phyloP scores from a whole-genome alignment of 2,888 invertebrate genomes.

The Therioaphis trifolii region DNA sequence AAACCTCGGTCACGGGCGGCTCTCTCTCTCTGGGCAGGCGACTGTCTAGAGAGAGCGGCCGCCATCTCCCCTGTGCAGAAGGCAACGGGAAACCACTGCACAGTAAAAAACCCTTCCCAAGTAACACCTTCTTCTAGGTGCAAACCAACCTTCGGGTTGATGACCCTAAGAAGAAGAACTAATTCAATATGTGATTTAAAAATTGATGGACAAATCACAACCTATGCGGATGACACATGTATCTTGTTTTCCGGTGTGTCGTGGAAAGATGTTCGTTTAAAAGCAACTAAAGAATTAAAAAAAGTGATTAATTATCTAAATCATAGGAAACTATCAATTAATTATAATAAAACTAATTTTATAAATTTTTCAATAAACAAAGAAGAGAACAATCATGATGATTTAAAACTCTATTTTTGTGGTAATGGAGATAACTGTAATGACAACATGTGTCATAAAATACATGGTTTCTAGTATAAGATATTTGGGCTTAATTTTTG shows the following conservation, averaged over 20 bases:
- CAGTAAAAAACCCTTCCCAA: too few species aligned
- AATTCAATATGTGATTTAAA: background rate
- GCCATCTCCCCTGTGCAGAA: too few species aligned
- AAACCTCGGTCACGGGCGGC: too few species aligned
- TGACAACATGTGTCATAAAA: too few species aligned
- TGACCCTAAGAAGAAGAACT: too few species aligned
- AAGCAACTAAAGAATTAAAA: background rate
- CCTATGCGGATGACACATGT: background rate
- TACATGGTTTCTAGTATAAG: too few species aligned
- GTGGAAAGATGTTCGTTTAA: background rate
- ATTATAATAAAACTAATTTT: background rate
- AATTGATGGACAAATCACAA: background rate
- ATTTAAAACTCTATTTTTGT: slow-evolving; percentile 2
- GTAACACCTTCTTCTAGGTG: too few species aligned
- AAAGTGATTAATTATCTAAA: background rate
- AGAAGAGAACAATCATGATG: background rate
- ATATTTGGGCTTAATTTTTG: too few species aligned
- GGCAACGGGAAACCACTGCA: too few species aligned
- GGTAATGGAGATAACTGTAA: background rate
- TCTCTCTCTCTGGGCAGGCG: too few species aligned
- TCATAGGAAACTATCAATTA: background rate
- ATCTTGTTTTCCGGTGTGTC: background rate
- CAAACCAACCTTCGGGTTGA: too few species aligned
- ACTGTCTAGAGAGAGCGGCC: background rate
- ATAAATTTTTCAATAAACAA: background rate